Conservation (phyloP, 2,113 vertebrate genomes). For the Hassar affinis region DNA sequence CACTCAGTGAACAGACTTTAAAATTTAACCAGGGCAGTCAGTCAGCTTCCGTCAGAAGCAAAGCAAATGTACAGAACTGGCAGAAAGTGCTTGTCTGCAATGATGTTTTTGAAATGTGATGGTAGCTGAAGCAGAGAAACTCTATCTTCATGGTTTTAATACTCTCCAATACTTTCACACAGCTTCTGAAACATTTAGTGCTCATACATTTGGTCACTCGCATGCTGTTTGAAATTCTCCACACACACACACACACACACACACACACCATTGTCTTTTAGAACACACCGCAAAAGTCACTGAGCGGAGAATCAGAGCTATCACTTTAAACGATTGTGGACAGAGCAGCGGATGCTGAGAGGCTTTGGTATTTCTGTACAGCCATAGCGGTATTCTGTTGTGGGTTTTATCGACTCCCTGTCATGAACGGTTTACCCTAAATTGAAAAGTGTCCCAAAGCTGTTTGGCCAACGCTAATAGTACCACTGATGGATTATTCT, state of each 20-base stretch:
- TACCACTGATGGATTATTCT: conserved; percentile 1
- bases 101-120: neutral
- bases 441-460: conserved; percentile 21
- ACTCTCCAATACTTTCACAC: neutral
- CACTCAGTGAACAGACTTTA: neutral
- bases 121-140: neutral
- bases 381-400: neutral
- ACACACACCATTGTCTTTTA: conserved; percentile 5
- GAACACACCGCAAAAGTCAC: conserved; percentile 24
- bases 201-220: neutral
- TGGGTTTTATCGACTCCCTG: neutral
- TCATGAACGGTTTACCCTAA: neutral
- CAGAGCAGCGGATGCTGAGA: neutral
- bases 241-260: neutral
- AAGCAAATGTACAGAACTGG: neutral
- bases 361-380: neutral
- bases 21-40: neutral
- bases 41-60: neutral
- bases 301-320: conserved; percentile 19
- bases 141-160: neutral
- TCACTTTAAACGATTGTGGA: conserved; percentile 29
- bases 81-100: neutral
- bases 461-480: neutral
- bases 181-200: conserved; percentile 27
- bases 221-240: conserved; percentile 15